phyloP scores from a whole-genome alignment of 1,140 invertebrate species.

The Uloborus diversus region DNA sequence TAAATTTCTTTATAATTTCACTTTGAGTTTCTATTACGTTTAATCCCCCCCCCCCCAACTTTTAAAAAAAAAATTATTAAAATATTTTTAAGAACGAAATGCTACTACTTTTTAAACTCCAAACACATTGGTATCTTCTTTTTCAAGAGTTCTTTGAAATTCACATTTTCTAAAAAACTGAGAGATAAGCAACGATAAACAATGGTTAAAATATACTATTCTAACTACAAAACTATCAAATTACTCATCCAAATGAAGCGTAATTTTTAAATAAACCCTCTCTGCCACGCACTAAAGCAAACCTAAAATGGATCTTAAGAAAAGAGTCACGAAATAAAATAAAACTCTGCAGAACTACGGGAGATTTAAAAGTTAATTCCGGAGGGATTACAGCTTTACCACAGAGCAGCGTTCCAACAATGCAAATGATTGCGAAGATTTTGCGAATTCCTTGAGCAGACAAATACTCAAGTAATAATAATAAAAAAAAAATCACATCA shows the following conservation, averaged over 20 bases:
- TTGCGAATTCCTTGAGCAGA: neutral
- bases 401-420: conserved; percentile 14
- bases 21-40: too few relatives aligned
- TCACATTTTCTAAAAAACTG: too few relatives aligned
- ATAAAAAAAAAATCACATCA: conserved; percentile 3
- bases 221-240: too few relatives aligned
- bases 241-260: neutral
- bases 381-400: conserved; percentile 34
- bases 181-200: too few relatives aligned
- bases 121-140: too few relatives aligned
- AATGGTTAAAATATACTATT: too few relatives aligned
- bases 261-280: conserved; percentile 32
- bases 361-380: conserved; percentile 51
- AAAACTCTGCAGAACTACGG: conserved; percentile 41
- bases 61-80: too few relatives aligned
- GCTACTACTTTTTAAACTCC: too few relatives aligned
- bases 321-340: conserved; percentile 48
- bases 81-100: too few relatives aligned
- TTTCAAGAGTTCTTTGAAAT: too few relatives aligned
- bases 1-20: too few relatives aligned
- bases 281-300: conserved; percentile 2
- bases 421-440: neutral
- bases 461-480: neutral
- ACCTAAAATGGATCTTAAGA: conserved; percentile 29
- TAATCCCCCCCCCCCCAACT: too few relatives aligned